Evolutionary conservation across 2,888 invertebrate species (phyloP), one percentile per base, ranked within the genome.

Genomic region (Elaeidobius kamerunicus): DNA sequence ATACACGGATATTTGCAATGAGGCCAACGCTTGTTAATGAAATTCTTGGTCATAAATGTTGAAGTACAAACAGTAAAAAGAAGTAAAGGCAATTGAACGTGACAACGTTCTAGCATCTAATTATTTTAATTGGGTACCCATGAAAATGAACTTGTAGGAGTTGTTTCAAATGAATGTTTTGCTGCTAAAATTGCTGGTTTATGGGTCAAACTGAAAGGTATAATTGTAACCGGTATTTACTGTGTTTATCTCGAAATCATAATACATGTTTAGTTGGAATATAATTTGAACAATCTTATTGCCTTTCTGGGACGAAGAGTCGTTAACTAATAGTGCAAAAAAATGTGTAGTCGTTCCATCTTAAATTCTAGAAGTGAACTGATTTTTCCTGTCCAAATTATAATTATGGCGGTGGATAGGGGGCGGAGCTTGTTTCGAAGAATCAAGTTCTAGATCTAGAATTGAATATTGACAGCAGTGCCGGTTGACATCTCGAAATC

Each of bases 41-140:
- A 38, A 46, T 46, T 46, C 45, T 16, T 23, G 27, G 32, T 14
- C 17, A 46, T 5, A 38, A 38, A 35, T 15, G 35, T 20, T 23
- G 34, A 34, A 20, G 15, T 14, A 34, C 36, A 6, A 28, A 38
- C 45, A 36, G 45, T 46, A 46, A 38, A 36, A 36, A 17, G 20
- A 18, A 18, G 11, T 16, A 35, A 27, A 46, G 38, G 38, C 28
- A 46, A 46, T 23, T 38, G 38, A 38, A 28, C 45, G 38, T 46
- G 45, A 46, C 45, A 38, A 27, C 17, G 28, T 38, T 46, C 38
- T 27, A 12, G 45, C 36, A 28, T 36, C 27, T 38, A 38, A 38
- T 46, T 46, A 46, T 46, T 46, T 46, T 46, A 46, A 46, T 38
- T 46, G 45, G 45, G 28, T 46, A 28, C 27, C 17, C 28, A 12